Base-by-base conservation (phyloP, 2,797 vertebrate species). In the Falco naumanni region DNA sequence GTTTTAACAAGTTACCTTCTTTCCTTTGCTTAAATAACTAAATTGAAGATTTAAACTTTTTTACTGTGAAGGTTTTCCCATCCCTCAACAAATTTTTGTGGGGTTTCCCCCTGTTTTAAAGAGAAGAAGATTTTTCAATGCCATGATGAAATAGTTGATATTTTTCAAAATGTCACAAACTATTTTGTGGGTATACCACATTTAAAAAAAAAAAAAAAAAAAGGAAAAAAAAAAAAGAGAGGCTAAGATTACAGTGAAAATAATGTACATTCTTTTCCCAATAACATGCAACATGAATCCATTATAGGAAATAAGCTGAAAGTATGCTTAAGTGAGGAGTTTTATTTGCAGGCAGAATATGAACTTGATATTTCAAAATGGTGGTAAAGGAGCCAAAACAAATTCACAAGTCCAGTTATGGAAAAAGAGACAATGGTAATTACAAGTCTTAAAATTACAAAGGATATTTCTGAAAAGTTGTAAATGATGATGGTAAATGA, bases 381-480 rank as follows among this genome's bases (percentile, higher is more conserved):
- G 22, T 45, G 76, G 56, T 88, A 93, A 79, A 87, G 33, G 33
- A 96, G 33, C 59, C 64, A 88, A 91, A 90, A 82, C 22, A 61
- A 56, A 94, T 87, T 93, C 84, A 65, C 57, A 88, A 75, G 50
- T 34, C 25, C 41, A 61, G 51, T 74, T 80, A 74, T 26, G 16
- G 26, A 88, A 88, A 92, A 83, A 66, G 65, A 88, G 72, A 69
- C 88, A 84, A 92, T 68, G 60, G 22, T 77, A 93, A 89, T 74
- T 64, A 69, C 34, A 88, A 72, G 47, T 66, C 85, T 94, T 72
- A 66, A 92, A 95, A 95, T 39, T 81, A 56, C 51, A 34, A 94
- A 61, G 31, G 34, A 75, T 95, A 84, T 84, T 95, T 95, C 65
- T 86, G 65, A n/a, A 84, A 89, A 90, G 51, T 60, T n/a, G 56